Percentiles rank a stretch among this genome's conserved stretches.
Evolutionary conservation across 92 coral and sea anemone genomes (phyloP).

Genomic region (Scolanthus callimorphus): DNA sequence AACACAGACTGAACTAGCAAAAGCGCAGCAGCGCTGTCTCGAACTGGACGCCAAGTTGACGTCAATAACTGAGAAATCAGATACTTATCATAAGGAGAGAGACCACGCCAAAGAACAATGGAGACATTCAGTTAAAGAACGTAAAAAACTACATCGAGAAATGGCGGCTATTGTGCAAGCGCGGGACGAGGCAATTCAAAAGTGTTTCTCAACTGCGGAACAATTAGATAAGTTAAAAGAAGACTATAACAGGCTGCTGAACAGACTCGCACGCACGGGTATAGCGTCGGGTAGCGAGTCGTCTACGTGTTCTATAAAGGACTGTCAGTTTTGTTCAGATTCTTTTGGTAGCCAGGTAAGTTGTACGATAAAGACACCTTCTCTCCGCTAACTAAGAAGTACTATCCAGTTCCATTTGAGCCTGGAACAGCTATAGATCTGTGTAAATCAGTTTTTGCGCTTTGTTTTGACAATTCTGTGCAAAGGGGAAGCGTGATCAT

Average conservation of each 20-base stretch:
- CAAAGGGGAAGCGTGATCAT: too few species aligned
- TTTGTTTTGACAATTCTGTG: too few species aligned
- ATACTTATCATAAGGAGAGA: conserved; percentile 63
- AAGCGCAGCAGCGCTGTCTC: conserved; percentile 75
- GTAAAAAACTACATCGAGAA: conserved; percentile 83
- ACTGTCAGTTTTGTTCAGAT: conserved; percentile 81
- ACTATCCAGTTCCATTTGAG: too few species aligned
- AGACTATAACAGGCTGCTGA: conserved; percentile 72
- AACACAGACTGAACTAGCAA: conserved; percentile 70
- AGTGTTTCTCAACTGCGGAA: conserved; percentile 90
- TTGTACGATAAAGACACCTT: too few species aligned
- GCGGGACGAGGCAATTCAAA: conserved; percentile 93
- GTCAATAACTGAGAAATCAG: conserved; percentile 66
- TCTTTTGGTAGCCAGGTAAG: conserved; percentile 46
- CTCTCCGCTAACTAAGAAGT: too few species aligned
- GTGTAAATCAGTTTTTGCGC: too few species aligned
- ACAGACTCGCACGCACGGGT: conserved; percentile 78
- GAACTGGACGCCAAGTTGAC: conserved; percentile 79
- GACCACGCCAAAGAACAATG: conserved; percentile 96
- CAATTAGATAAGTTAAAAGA: conserved; percentile 85
- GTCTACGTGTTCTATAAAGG: conserved; percentile 85
- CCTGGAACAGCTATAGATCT: too few species aligned
- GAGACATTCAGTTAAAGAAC: conserved; percentile 90
- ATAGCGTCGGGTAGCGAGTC: conserved; percentile 62
- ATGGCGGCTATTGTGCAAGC: conserved; percentile 77